Evolutionary conservation across 2,797 vertebrate genomes (phyloP).

Genomic region (Trachurus trachurus): DNA sequence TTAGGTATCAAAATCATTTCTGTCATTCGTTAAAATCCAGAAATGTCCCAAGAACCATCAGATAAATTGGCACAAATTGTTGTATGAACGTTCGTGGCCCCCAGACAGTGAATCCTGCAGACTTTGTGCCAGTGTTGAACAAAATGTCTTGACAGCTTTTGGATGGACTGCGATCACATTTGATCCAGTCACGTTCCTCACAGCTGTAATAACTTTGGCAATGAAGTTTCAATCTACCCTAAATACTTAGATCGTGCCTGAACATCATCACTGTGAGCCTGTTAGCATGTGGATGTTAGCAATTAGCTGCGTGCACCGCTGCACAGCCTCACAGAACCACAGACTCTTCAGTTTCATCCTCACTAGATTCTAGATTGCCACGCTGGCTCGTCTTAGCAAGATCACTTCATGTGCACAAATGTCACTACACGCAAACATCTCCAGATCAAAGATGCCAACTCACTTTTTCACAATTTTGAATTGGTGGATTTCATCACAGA

Average conservation of each 20-base stretch:
- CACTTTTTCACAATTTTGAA: conserved; percentile 92
- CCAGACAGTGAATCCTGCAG: neutral
- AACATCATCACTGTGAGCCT: neutral
- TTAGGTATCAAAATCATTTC: neutral
- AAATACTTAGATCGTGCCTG: too few species aligned
- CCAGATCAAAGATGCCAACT: neutral
- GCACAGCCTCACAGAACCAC: neutral
- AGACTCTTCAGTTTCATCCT: neutral
- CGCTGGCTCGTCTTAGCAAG: neutral
- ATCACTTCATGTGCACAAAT: neutral
- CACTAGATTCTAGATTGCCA: neutral
- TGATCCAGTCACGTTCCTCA: neutral
- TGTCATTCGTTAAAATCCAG: neutral
- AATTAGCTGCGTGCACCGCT: neutral
- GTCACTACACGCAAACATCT: neutral
- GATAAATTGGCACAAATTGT: too few species aligned
- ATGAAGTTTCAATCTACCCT: neutral
- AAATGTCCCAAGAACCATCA: too few species aligned
- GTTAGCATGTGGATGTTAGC: neutral
- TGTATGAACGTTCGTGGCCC: neutral
- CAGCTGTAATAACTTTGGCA: neutral
- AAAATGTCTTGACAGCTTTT: neutral
- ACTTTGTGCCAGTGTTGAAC: too few species aligned
- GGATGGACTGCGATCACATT: too few species aligned
- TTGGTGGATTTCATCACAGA: conserved; percentile 96